Evolutionary conservation across 2,113 vertebrate genomes (phyloP).

Genomic region (Leptobrachium ailaonicum): DNA sequence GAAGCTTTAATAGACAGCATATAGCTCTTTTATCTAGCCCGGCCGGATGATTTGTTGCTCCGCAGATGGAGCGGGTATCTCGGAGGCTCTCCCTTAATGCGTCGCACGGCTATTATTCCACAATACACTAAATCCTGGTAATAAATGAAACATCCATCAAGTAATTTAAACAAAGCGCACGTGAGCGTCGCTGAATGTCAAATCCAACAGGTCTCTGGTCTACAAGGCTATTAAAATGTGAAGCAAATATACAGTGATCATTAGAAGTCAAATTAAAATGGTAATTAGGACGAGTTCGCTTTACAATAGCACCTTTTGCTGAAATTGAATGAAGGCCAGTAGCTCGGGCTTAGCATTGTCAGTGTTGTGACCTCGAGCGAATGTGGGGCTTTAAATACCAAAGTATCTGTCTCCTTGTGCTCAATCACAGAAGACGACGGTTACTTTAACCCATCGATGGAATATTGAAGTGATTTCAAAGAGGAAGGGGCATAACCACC

Average conservation of each 20-base stretch:
- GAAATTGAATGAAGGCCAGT: slow-evolving; percentile 32
- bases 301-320: slow-evolving; percentile 3
- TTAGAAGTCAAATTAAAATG: slow-evolving; percentile 46
- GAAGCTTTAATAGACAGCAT: slow-evolving; percentile 24
- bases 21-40: slow-evolving; percentile 3
- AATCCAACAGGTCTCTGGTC: slow-evolving; percentile 40
- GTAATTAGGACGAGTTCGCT: slow-evolving; percentile 29
- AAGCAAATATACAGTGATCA: slow-evolving; percentile 27
- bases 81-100: slow-evolving; percentile 35
- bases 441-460: background rate
- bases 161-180: slow-evolving; percentile 31
- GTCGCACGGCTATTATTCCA: slow-evolving; percentile 35
- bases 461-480: too few species aligned
- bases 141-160: slow-evolving; percentile 40
- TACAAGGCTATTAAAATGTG: slow-evolving; percentile 37
- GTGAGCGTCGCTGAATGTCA: slow-evolving; percentile 33
- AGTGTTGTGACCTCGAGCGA: slow-evolving; percentile 20
- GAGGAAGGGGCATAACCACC: too few species aligned
- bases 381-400: slow-evolving; percentile 1
- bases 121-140: slow-evolving; percentile 35
- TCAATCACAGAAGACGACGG: slow-evolving; percentile 5
- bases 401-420: slow-evolving; percentile 22
- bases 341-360: slow-evolving; percentile 15
- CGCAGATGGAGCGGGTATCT: slow-evolving; percentile 42
- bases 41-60: slow-evolving; percentile 33